phyloP scores from a whole-genome alignment of 2,797 vertebrate genomes.

The Anguilla marmorata region DNA sequence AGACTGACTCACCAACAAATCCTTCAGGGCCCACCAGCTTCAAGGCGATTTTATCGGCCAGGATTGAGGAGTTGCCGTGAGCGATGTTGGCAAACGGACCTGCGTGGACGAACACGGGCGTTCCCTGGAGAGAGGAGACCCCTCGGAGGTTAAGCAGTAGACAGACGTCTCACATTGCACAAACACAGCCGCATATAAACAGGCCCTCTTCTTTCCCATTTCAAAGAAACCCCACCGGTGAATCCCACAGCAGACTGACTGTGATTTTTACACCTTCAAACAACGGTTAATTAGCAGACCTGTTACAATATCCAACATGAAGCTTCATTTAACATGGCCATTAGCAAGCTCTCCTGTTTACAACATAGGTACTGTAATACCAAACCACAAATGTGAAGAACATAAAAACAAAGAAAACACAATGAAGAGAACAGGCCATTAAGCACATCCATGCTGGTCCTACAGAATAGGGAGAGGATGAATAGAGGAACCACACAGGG shows the following conservation, averaged over 20 bases:
- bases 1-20: slow-evolving; percentile 84
- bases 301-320: not conserved
- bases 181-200: not conserved
- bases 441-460: too few relatives aligned
- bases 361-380: not conserved
- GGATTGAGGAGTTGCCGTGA: slow-evolving; percentile 97
- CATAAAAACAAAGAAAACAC: not conserved
- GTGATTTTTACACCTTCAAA: not conserved
- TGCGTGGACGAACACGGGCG: slow-evolving; percentile 95
- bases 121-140: slow-evolving; percentile 74
- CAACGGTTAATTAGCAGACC: not conserved
- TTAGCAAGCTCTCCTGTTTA: not conserved
- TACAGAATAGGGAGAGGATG: not conserved
- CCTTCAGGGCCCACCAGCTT: slow-evolving; percentile 93
- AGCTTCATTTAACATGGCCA: not conserved
- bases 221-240: not conserved
- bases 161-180: slow-evolving; percentile 14
- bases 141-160: slow-evolving; percentile 29
- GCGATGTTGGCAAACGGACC: slow-evolving; percentile 98
- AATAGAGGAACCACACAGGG: not conserved
- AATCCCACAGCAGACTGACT: not conserved
- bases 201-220: not conserved
- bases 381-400: not conserved
- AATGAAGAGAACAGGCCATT: not conserved
- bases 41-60: slow-evolving; percentile 95